Evolutionary conservation across 2,797 vertebrate genomes (phyloP).

Genomic region (Lagodon rhomboides): DNA sequence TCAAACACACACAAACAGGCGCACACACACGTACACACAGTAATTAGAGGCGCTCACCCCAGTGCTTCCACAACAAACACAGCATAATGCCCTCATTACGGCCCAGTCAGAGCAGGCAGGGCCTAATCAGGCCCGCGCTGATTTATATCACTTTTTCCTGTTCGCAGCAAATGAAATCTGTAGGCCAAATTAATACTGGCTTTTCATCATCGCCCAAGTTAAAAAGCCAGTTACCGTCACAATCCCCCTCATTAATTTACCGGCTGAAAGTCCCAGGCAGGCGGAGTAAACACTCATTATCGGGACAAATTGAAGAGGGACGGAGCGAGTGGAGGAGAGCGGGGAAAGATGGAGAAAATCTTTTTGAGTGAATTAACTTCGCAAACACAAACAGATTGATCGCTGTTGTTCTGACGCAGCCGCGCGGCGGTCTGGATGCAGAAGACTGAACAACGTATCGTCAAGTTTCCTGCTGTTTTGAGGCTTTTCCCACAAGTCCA

Average conservation of each 20-base stretch:
- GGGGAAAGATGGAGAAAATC: slow-evolving; percentile 68
- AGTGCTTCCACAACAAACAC: slow-evolving; percentile 99
- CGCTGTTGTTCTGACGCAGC: slow-evolving; percentile 43
- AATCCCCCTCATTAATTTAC: slow-evolving; percentile 96
- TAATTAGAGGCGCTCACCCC: slow-evolving; percentile 89
- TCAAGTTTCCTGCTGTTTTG: neutral
- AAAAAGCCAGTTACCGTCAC: slow-evolving; percentile 95
- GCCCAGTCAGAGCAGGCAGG: slow-evolving; percentile 97
- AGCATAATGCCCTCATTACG: slow-evolving; percentile 99
- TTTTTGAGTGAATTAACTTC: slow-evolving; percentile 83
- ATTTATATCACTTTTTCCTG: slow-evolving; percentile 99
- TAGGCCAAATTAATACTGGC: slow-evolving; percentile 99
- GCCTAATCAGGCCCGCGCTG: slow-evolving; percentile 98
- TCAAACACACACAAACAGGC: slow-evolving; percentile 73
- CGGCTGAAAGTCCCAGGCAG: slow-evolving; percentile 91
- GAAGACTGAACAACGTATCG: neutral
- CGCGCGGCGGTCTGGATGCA: slow-evolving; percentile 3
- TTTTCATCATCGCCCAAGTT: slow-evolving; percentile 96
- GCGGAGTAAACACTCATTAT: slow-evolving; percentile 93
- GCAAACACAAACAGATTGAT: slow-evolving; percentile 80
- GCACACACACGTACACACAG: slow-evolving; percentile 67
- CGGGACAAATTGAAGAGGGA: slow-evolving; percentile 87
- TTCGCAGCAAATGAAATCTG: slow-evolving; percentile 99
- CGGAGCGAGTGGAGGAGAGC: slow-evolving; percentile 66
- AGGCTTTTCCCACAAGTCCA: neutral